Conservation (phyloP, 2,797 vertebrate species). For the Molossus alvarezi region DNA sequence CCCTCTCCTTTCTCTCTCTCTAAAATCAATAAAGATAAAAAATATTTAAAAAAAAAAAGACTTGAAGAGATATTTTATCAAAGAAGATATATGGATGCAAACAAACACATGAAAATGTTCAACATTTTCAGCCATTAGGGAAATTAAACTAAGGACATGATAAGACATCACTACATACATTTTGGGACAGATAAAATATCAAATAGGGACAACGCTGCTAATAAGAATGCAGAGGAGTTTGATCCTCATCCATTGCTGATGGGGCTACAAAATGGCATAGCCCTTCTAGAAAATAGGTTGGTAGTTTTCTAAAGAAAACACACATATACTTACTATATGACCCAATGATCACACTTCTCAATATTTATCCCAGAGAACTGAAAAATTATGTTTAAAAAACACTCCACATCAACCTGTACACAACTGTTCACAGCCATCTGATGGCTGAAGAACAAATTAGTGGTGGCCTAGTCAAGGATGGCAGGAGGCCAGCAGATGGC, state of each 20-base stretch:
- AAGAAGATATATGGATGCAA: too few species aligned
- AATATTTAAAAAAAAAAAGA: too few species aligned
- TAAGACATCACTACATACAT: neutral
- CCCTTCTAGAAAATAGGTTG: too few species aligned
- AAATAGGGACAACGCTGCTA: neutral
- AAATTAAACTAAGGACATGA: conserved; percentile 24
- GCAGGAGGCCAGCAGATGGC: neutral
- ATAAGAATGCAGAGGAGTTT: neutral
- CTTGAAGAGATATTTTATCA: too few species aligned
- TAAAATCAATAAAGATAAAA: too few species aligned
- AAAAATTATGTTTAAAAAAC: neutral
- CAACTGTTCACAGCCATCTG: neutral
- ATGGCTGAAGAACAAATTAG: neutral
- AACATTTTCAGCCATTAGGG: neutral
- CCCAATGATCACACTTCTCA: neutral
- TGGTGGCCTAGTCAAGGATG: neutral
- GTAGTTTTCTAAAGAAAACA: too few species aligned
- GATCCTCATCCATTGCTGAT: too few species aligned
- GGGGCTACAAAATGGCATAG: too few species aligned
- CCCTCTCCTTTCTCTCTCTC: too few species aligned
- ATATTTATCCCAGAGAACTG: neutral
- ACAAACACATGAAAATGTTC: too few species aligned
- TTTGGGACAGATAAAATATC: neutral
- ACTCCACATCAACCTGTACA: neutral
- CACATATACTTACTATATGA: neutral